phyloP scores from a whole-genome alignment of 2,888 invertebrate genomes.

The Mellilla xanthometata region DNA sequence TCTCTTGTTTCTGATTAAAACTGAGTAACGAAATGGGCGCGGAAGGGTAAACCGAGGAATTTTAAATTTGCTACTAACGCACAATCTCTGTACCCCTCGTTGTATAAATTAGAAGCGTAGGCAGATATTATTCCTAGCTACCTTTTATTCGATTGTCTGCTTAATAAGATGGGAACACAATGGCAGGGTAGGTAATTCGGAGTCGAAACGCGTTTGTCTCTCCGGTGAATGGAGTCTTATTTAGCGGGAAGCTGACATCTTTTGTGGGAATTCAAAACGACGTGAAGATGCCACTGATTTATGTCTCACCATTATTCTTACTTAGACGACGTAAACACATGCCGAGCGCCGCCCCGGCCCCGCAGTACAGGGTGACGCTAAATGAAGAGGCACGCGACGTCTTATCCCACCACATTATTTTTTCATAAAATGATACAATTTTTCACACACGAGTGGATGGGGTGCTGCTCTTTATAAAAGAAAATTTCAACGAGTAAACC shows the following conservation, averaged over 20 bases:
- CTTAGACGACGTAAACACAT: conserved; percentile 72
- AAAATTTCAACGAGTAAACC: conserved; percentile 5
- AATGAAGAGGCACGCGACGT: conserved; percentile 30
- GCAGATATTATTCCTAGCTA: conserved; percentile 4
- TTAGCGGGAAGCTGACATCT: conserved; percentile 52
- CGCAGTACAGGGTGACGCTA: conserved; percentile 30
- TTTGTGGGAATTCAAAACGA: conserved; percentile 68
- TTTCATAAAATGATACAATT: conserved; percentile 25
- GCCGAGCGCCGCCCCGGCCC: conserved; percentile 42
- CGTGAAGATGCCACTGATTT: conserved; percentile 70
- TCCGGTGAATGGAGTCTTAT: conserved; percentile 48
- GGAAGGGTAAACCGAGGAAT: not conserved
- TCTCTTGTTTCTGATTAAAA: conserved; percentile 9
- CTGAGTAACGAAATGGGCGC: not conserved
- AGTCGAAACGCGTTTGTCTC: conserved; percentile 39
- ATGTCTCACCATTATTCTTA: conserved; percentile 68
- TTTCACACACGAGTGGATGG: conserved; percentile 10
- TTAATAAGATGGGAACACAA: conserved; percentile 39
- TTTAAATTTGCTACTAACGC: not conserved
- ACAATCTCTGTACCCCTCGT: not conserved
- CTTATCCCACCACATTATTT: conserved; percentile 26
- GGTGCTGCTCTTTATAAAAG: conserved; percentile 8
- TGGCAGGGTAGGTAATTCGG: conserved; percentile 33
- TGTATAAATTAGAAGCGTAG: conserved; percentile 5
- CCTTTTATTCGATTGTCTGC: conserved; percentile 19